phyloP scores from a whole-genome alignment of 30 jellyfish, hydroid and myxozoan species.

The Catostylus mosaicus region DNA sequence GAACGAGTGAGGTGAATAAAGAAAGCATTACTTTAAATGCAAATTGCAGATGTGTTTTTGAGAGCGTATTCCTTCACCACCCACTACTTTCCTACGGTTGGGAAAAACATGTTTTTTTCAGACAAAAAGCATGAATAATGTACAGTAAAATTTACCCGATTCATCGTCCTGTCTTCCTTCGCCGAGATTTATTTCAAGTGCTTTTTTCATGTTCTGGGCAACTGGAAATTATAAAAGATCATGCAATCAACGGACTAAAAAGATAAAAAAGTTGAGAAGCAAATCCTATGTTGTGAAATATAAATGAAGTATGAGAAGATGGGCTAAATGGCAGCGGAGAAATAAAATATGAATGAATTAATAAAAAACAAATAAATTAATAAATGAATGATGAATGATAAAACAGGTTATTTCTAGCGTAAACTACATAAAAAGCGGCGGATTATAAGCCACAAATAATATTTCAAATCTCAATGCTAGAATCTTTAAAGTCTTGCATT shows the following conservation, averaged over 20 bases:
- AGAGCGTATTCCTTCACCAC: background rate
- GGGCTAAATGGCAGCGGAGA: too few species aligned
- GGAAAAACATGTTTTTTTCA: background rate
- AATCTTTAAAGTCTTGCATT: too few species aligned
- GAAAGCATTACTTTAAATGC: background rate
- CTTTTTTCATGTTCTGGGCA: constrained; percentile 76
- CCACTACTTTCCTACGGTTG: background rate
- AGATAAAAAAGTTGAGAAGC: too few species aligned
- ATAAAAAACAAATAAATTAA: background rate
- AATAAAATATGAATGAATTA: background rate
- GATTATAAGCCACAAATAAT: too few species aligned
- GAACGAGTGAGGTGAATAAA: too few species aligned
- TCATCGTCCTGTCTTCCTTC: constrained; percentile 49
- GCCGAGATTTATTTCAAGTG: constrained; percentile 94
- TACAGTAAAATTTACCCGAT: constrained; percentile 3
- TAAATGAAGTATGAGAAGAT: too few species aligned
- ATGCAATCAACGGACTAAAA: too few species aligned
- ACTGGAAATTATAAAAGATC: constrained; percentile 28
- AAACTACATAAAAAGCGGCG: too few species aligned
- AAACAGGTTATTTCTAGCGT: too few species aligned
- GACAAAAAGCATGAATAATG: background rate
- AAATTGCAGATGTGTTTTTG: background rate
- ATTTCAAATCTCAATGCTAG: too few species aligned
- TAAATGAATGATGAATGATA: background rate
- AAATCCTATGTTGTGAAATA: too few species aligned